Base-by-base conservation (phyloP, 2,888 invertebrate genomes). In the Acleris literana region DNA sequence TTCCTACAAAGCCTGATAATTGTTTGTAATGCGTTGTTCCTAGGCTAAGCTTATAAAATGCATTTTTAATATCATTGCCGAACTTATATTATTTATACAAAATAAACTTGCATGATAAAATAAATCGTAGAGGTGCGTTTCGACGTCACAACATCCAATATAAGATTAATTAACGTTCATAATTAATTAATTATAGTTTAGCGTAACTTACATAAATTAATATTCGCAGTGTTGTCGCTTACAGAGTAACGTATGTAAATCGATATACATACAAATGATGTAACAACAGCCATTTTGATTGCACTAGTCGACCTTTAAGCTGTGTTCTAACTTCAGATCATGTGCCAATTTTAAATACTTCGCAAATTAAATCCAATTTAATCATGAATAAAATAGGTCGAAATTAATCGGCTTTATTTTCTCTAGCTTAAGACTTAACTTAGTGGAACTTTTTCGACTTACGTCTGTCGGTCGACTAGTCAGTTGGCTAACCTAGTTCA, bases 171-270 rank as follows among this genome's bases (percentile, higher is more conserved):
- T 65, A 65, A 61, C 65, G 58, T 81, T 78, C 81, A 79, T 79
- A 74, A 73, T 79, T 74, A 74, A 80, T 80, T 80, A 81, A 84
- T 81, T 75, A 78, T 79, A 72, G 78, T 80, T 74, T 76, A 73
- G 69, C 64, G 87, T 88, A 88, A 88, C 86, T 89, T 90, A 88
- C 72, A 70, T 69, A 33, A n/a, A 71, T 70, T 88, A 88, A 84
- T 90, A 91, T 92, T 90, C 90, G 90, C 90, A 87, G 85, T 86
- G 84, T 76, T 80, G 81, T 83, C 80, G 78, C 88, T 88, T 87
- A 88, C 69, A 80, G n/a, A 69, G 75, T 83, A 85, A 69, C 70
- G 82, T 83, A 80, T 80, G 81, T 79, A 78, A 72, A 76, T 74
- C 72, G 67, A 77, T 80, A 82, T 81, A 77, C 78, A 80, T 75